Evolutionary conservation across 2,797 vertebrate species (phyloP).

Genomic region (Aulostomus chinensis): DNA sequence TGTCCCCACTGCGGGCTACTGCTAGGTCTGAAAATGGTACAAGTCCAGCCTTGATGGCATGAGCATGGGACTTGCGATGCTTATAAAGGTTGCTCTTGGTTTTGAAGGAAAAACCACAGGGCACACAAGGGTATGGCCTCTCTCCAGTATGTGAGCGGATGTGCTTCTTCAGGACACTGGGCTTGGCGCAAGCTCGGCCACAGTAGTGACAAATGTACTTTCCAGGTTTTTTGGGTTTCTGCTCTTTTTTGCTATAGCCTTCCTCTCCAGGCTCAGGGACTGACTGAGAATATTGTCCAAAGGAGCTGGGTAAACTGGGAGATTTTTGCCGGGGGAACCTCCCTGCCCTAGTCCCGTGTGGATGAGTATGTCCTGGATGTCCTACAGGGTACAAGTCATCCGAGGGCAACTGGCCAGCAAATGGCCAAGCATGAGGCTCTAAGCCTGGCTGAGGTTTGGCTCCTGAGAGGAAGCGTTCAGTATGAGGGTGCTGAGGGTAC

Average conservation of each 20-base stretch:
- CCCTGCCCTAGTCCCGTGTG: conserved; percentile 76
- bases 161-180: conserved; percentile 98
- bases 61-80: conserved; percentile 98
- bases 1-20: conserved; percentile 85
- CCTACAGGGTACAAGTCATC: conserved; percentile 88
- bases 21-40: conserved; percentile 94
- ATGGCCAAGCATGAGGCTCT: conserved; percentile 92
- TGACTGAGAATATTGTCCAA: conserved; percentile 92
- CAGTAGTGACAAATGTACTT: conserved; percentile 98
- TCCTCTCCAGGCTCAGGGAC: conserved; percentile 90
- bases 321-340: conserved; percentile 93
- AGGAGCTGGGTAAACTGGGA: conserved; percentile 88
- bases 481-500: conserved; percentile 91
- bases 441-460: conserved; percentile 91
- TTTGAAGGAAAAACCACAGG: conserved; percentile 99
- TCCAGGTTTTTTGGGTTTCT: conserved; percentile 96
- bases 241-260: conserved; percentile 91
- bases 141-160: conserved; percentile 98
- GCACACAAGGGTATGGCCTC: conserved; percentile 94
- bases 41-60: conserved; percentile 97
- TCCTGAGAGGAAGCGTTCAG: conserved; percentile 87
- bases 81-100: conserved; percentile 99
- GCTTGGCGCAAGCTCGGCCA: conserved; percentile 97
- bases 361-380: conserved; percentile 84
- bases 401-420: conserved; percentile 89